These are phyloP conservation scores for Chrysolina haemoptera DNA, from an alignment of 2,888 invertebrate genomes.

Conservation along the genomic window DNA sequence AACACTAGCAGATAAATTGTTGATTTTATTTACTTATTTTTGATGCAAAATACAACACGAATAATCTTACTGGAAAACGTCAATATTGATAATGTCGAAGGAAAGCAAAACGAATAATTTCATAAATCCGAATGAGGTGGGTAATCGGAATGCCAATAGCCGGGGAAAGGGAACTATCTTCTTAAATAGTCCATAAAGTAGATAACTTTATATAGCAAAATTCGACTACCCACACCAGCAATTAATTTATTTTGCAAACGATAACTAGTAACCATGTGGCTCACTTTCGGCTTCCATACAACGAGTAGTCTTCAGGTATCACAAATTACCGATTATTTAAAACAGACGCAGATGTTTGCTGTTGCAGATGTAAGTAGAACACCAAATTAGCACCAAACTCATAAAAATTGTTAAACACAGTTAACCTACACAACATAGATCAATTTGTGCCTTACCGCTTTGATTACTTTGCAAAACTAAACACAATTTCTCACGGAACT, in stretches of 20 bases:
- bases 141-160: slow-evolving; percentile 46
- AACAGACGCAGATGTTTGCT: slow-evolving; percentile 61
- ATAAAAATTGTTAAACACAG: slow-evolving; percentile 53
- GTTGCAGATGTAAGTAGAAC: slow-evolving; percentile 52
- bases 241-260: slow-evolving; percentile 41
- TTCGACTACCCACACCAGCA: slow-evolving; percentile 22
- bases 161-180: slow-evolving; percentile 48
- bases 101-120: slow-evolving; percentile 27
- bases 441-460: slow-evolving; percentile 72
- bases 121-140: slow-evolving; percentile 50
- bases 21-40: slow-evolving; percentile 27
- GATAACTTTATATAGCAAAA: slow-evolving; percentile 49
- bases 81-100: slow-evolving; percentile 21
- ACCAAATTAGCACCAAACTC: slow-evolving; percentile 55
- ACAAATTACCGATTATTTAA: slow-evolving; percentile 58
- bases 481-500: slow-evolving; percentile 78
- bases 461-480: slow-evolving; percentile 74
- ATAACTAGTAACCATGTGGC: slow-evolving; percentile 72
- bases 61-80: slow-evolving; percentile 12
- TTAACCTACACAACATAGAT: slow-evolving; percentile 58
- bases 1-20: slow-evolving; percentile 47
- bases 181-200: slow-evolving; percentile 47
- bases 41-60: slow-evolving; percentile 23
- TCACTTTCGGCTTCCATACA: slow-evolving; percentile 68
- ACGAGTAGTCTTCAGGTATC: slow-evolving; percentile 64